Base-by-base conservation (phyloP, 2,888 invertebrate species). In the Coenonympha glycerion region DNA sequence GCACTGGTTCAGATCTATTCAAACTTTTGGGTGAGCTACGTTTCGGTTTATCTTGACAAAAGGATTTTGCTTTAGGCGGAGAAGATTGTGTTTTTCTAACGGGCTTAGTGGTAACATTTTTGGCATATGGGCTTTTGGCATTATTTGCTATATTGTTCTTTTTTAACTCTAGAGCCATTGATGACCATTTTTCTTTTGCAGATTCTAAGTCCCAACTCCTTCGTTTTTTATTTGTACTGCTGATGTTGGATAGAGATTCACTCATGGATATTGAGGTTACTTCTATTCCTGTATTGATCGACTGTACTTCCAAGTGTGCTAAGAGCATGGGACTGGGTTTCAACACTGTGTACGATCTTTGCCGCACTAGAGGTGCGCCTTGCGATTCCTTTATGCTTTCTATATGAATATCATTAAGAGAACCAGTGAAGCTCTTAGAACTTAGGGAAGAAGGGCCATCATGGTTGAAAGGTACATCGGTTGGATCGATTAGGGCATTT, bases 281-380 rank as follows among this genome's bases (percentile, higher is more conserved):
- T 41, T 87, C 87, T 18, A 88, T 71, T 15, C 88, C 88, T 9
- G 81, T 85, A 41, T 66, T 82, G 9, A 81, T 52, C 1, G 87
- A 83, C 55, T 85, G 87, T 56, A 87, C 83, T 69, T 90, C 87
- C 39, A 92, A 77, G 64, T 91, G 90, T 6, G 91, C 91, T 18
- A 92, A 68, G 6, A 95, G 86, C 56, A 91, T 90, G 1, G 93
- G 93, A 65, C 95, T 94, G 0, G 95, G 95, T 16, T 89, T 85
- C 0, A 94, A 91, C 39, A 95, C 75, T 1, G 93, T 92, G 66
- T 95, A 95, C 0, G 95, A 95, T 55, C 92, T 91, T 65, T 93
- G 93, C 44, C 95, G 87, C 8, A 91, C 85, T 48, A 93, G 72
- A 3, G 86, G 76, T 40, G 49, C 49, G 9, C 53, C 55, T 49